Conservation (phyloP, 2,113 vertebrate species). For the Benitochromis conjunctus region DNA sequence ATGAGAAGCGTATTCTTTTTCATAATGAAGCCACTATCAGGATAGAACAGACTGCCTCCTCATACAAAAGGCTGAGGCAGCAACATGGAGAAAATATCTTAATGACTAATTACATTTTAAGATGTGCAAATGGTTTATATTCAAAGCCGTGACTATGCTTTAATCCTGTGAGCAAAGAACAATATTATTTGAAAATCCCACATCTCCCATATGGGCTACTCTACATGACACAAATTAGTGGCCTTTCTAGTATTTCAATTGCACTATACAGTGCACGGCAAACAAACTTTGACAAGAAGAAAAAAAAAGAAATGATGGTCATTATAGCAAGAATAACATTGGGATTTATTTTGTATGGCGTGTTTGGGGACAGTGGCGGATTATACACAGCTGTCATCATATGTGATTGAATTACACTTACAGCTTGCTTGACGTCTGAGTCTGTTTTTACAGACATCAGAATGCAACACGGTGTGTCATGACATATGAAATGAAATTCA, state of each 20-base stretch:
- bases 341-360: background rate
- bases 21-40: slow-evolving; percentile 56
- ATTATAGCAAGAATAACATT: background rate
- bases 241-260: slow-evolving; percentile 17
- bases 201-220: background rate
- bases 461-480: slow-evolving; percentile 12
- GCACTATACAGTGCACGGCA: background rate
- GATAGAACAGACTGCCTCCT: slow-evolving; percentile 44
- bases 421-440: background rate
- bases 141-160: slow-evolving; percentile 34
- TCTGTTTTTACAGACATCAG: slow-evolving; percentile 1
- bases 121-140: slow-evolving; percentile 53
- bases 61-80: slow-evolving; percentile 38
- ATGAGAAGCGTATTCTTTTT: background rate
- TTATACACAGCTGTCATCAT: background rate
- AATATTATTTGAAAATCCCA: slow-evolving; percentile 30
- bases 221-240: slow-evolving; percentile 16
- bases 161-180: slow-evolving; percentile 49
- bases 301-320: background rate
- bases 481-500: slow-evolving; percentile 43
- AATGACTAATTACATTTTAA: slow-evolving; percentile 64
- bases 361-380: background rate
- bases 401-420: slow-evolving; percentile 21
- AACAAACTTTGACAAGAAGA: slow-evolving; percentile 1
- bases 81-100: slow-evolving; percentile 47